Evolutionary conservation across 2,113 vertebrate species (phyloP).

Genomic region (Salvelinus sp.): DNA sequence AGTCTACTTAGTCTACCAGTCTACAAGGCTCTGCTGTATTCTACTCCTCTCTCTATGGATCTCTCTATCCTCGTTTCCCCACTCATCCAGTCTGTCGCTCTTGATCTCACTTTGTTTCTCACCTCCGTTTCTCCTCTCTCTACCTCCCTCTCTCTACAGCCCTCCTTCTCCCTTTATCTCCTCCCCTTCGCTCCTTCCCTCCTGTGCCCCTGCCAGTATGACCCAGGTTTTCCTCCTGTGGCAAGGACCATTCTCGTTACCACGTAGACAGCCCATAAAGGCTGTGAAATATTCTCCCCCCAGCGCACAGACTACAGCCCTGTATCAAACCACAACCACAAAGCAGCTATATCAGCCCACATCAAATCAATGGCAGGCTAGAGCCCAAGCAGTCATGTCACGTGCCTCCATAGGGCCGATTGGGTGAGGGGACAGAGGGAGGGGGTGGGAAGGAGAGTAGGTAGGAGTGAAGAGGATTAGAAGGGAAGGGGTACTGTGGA

Average conservation of each 20-base stretch:
- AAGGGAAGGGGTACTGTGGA: not conserved
- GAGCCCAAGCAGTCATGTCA: too few relatives aligned
- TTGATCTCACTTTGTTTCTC: not conserved
- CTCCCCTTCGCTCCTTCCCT: not conserved
- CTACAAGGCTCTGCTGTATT: not conserved
- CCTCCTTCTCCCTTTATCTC: not conserved
- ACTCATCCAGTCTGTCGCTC: not conserved
- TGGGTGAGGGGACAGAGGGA: not conserved
- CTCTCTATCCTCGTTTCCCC: not conserved
- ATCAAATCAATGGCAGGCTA: not conserved
- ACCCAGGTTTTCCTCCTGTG: not conserved
- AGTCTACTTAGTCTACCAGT: too few relatives aligned
- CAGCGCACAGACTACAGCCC: not conserved
- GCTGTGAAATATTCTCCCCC: not conserved
- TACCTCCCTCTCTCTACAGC: too few relatives aligned
- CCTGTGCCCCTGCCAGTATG: not conserved
- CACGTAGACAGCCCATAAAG: slow-evolving; percentile 3
- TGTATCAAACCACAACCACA: not conserved
- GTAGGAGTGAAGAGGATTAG: not conserved
- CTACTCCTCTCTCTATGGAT: not conserved
- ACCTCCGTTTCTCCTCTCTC: not conserved
- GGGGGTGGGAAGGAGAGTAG: not conserved
- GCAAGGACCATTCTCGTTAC: not conserved
- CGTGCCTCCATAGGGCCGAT: not conserved
- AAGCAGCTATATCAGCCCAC: not conserved